Conservation (phyloP, 2,113 vertebrate genomes). For the Pituophis catenifer region DNA sequence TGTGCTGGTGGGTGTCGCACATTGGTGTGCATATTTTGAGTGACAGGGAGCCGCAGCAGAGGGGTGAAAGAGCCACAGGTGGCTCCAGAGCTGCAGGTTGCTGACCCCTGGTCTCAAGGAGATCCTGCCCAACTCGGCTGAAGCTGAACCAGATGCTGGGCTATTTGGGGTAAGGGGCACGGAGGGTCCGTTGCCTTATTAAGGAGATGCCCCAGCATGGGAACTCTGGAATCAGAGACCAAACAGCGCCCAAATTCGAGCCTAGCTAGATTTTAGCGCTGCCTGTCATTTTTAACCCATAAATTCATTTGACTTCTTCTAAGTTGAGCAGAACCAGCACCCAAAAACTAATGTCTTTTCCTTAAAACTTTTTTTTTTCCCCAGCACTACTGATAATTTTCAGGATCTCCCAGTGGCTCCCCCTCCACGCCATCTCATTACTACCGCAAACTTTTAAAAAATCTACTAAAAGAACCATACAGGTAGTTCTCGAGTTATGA, state of each 20-base stretch:
- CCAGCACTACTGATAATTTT: not conserved
- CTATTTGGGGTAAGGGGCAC: not conserved
- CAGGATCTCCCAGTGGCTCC: too few relatives aligned
- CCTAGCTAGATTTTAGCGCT: too few relatives aligned
- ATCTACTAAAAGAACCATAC: too few relatives aligned
- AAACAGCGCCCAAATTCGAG: not conserved
- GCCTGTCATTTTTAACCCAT: not conserved
- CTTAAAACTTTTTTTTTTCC: not conserved
- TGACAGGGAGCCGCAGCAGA: too few relatives aligned
- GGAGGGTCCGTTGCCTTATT: not conserved
- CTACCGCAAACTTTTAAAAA: too few relatives aligned
- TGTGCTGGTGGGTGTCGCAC: too few relatives aligned
- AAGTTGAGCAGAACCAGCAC: too few relatives aligned
- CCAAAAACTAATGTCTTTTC: not conserved
- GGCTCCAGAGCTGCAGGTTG: too few relatives aligned
- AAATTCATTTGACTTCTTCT: not conserved
- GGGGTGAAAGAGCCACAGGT: too few relatives aligned
- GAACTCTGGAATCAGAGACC: not conserved
- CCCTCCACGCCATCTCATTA: too few relatives aligned
- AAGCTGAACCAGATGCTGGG: not conserved
- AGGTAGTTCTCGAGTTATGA: not conserved
- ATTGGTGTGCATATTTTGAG: too few relatives aligned
- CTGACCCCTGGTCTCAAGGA: too few relatives aligned
- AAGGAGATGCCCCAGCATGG: not conserved
- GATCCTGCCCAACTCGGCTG: not conserved